phyloP scores from a whole-genome alignment of 92 coral and sea anemone genomes.

The Actinernus sp. region DNA sequence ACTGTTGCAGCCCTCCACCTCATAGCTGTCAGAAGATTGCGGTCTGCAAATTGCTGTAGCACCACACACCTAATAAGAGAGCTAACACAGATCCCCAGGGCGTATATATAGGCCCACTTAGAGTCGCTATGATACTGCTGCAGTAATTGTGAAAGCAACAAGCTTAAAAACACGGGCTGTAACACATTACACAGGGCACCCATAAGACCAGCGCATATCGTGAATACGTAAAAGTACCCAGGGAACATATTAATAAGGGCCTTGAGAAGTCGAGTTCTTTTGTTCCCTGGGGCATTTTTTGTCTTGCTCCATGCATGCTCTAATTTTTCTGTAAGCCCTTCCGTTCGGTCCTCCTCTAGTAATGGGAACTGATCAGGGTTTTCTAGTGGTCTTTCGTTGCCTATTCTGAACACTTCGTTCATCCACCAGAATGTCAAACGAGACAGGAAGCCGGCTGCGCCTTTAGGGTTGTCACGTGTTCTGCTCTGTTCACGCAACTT shows the following conservation, averaged over 20 bases:
- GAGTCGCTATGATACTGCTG: slow-evolving; percentile 4
- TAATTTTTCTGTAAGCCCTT: slow-evolving; percentile 33
- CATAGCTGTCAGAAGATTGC: slow-evolving; percentile 21
- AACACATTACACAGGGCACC: slow-evolving; percentile 57
- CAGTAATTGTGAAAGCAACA: slow-evolving; percentile 45
- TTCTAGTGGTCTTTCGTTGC: slow-evolving; percentile 46
- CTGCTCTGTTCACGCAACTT: slow-evolving; percentile 15
- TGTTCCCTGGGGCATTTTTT: slow-evolving; percentile 21
- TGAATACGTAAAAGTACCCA: slow-evolving; percentile 37
- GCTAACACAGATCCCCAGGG: slow-evolving; percentile 65
- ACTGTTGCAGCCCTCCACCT: slow-evolving; percentile 71
- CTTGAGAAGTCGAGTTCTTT: slow-evolving; percentile 39
- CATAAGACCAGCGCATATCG: slow-evolving; percentile 34
- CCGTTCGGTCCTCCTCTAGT: slow-evolving; percentile 39
- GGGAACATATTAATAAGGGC: slow-evolving; percentile 55
- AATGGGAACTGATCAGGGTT: slow-evolving; percentile 38
- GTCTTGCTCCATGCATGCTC: slow-evolving; percentile 22
- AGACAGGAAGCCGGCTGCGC: slow-evolving; percentile 22
- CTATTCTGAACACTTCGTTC: slow-evolving; percentile 29
- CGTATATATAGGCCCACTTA: slow-evolving; percentile 58
- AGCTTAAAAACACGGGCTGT: slow-evolving; percentile 48
- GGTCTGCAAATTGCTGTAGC: slow-evolving; percentile 29
- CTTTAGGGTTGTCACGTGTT: slow-evolving; percentile 29
- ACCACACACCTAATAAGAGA: slow-evolving; percentile 26
- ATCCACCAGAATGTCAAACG: slow-evolving; percentile 51